Percentiles rank a stretch among this genome's conserved stretches.
Conservation (phyloP, 2,113 vertebrate genomes). For the Centropus bengalensis region DNA sequence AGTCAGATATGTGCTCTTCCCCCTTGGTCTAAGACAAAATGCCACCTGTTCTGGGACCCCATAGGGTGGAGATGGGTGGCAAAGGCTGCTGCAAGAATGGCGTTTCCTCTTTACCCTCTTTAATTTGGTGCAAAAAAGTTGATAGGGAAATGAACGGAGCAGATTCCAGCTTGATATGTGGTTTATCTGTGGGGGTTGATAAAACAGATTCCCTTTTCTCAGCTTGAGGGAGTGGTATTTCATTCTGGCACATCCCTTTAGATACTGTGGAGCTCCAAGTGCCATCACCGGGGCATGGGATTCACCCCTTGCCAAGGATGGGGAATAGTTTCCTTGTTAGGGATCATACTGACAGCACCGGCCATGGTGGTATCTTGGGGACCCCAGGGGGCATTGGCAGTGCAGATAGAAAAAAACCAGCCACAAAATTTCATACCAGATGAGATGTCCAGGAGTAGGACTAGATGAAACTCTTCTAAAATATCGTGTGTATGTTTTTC, state of each 20-base stretch:
- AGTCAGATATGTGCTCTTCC: neutral
- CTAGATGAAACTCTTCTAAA: neutral
- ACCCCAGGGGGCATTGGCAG: neutral
- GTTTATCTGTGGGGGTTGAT: neutral
- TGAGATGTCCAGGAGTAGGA: neutral
- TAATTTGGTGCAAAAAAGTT: neutral
- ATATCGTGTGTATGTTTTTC: neutral
- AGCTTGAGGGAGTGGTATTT: neutral
- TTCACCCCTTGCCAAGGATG: neutral
- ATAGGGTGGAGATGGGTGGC: neutral
- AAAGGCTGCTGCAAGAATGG: neutral
- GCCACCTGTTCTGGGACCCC: accelerated
- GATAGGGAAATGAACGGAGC: neutral
- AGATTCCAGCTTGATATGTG: neutral
- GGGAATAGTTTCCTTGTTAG: neutral
- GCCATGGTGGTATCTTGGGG: neutral
- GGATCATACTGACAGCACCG: neutral
- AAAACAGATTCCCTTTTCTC: neutral
- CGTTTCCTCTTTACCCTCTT: neutral
- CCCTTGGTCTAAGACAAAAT: neutral
- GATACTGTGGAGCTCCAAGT: neutral
- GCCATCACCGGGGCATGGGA: neutral
- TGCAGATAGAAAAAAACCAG: neutral
- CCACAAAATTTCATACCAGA: neutral
- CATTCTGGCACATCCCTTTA: neutral